Percentiles rank a stretch among this genome's conserved stretches.
Evolutionary conservation across 2,888 invertebrate species (phyloP).

Genomic region (Pseudanteris insignis): DNA sequence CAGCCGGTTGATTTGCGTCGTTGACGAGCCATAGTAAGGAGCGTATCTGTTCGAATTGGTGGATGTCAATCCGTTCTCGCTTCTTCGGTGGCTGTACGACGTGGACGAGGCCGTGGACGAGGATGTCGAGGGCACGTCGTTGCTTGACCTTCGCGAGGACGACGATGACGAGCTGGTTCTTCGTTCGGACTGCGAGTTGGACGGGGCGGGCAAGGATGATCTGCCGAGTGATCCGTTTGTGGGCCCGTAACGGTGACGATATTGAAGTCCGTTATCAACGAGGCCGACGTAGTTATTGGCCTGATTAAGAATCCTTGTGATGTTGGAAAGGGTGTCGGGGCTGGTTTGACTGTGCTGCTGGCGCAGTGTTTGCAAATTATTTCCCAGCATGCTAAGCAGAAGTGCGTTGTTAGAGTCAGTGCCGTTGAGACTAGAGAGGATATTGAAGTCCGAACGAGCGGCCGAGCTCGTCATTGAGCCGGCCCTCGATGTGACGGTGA

Average conservation of each 20-base stretch:
- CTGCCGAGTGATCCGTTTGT: conserved; percentile 47
- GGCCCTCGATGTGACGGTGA: conserved; percentile 2
- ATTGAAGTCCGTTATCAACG: conserved; percentile 61
- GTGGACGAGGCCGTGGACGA: conserved; percentile 1
- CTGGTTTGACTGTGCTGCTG: conserved; percentile 5
- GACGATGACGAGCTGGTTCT: conserved; percentile 1
- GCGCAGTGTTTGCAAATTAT: conserved; percentile 47
- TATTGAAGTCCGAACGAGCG: conserved; percentile 52
- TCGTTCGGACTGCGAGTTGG: neutral
- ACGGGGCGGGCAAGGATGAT: conserved; percentile 50
- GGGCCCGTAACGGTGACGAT: conserved; percentile 41
- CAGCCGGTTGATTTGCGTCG: conserved; percentile 9
- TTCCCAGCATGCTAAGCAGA: conserved; percentile 37
- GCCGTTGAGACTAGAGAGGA: conserved; percentile 51
- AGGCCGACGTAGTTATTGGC: conserved; percentile 50
- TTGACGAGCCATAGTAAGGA: neutral
- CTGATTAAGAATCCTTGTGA: conserved; percentile 6
- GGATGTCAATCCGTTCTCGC: conserved; percentile 1
- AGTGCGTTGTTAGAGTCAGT: conserved; percentile 50
- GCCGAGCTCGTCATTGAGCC: conserved; percentile 6
- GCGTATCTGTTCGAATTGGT: neutral
- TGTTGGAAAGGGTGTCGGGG: conserved; percentile 1
- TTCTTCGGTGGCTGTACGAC: conserved; percentile 4
- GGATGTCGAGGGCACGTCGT: conserved; percentile 14
- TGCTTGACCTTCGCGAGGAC: conserved; percentile 5